A percentile compares a stretch with the other conserved stretches of the same genome.
phyloP scores from a whole-genome alignment of 2,797 vertebrate species.

The Enteromius thamalakanensis region DNA sequence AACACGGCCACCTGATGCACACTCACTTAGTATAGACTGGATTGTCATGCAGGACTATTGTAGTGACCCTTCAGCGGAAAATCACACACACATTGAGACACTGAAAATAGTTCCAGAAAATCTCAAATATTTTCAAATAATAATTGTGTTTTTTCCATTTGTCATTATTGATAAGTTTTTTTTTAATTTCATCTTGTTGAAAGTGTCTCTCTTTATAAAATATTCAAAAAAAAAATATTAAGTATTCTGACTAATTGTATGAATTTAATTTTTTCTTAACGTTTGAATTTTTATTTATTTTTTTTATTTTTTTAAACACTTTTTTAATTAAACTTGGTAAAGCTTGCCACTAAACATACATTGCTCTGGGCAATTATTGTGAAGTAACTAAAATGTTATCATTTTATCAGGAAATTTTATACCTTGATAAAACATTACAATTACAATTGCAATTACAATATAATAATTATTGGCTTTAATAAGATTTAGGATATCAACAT shows the following conservation, averaged over 20 bases:
- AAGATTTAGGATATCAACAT: too few relatives aligned
- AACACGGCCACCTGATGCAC: conserved; percentile 39
- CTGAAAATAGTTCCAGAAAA: neutral
- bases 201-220: neutral
- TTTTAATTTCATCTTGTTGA: neutral
- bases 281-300: too few relatives aligned
- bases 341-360: neutral
- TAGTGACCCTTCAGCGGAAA: conserved; percentile 1
- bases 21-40: neutral
- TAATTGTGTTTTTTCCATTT: too few relatives aligned
- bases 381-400: too few relatives aligned
- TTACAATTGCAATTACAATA: too few relatives aligned
- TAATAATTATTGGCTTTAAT: too few relatives aligned
- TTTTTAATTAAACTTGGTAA: neutral
- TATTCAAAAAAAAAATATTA: too few relatives aligned
- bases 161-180: too few relatives aligned
- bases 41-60: conserved; percentile 14
- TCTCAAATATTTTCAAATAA: neutral
- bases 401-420: too few relatives aligned
- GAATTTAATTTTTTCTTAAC: neutral
- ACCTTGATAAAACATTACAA: too few relatives aligned
- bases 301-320: neutral
- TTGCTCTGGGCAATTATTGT: too few relatives aligned
- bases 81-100: neutral
- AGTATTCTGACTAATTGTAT: neutral